Evolutionary conservation across 2,888 invertebrate species (phyloP).

Genomic region (Sylvicola cinctus): DNA sequence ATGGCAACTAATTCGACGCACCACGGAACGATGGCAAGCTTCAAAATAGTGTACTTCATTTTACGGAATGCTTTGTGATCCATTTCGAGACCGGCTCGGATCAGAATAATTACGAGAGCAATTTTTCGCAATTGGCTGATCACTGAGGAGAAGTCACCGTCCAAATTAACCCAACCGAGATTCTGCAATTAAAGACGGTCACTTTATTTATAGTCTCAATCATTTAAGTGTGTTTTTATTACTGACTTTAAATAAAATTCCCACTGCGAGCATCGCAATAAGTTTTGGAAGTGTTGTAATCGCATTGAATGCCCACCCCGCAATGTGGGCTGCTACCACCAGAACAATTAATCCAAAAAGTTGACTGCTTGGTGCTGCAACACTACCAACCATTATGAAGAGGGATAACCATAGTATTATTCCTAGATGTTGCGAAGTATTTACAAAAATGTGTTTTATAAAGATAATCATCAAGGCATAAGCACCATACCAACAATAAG

Average conservation of each 20-base stretch:
- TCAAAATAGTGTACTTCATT: slow-evolving; percentile 60
- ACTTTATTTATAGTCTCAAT: not conserved
- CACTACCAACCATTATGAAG: no score
- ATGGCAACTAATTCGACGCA: slow-evolving; percentile 51
- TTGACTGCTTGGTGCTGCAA: no score
- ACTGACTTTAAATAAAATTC: slow-evolving; percentile 40
- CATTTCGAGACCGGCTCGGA: slow-evolving; percentile 80
- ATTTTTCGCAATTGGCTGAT: slow-evolving; percentile 61
- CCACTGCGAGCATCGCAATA: slow-evolving; percentile 72
- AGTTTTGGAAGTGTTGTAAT: slow-evolving; percentile 49
- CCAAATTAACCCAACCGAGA: slow-evolving; percentile 47
- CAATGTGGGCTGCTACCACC: no score
- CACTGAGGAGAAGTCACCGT: slow-evolving; percentile 41
- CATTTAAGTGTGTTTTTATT: not conserved
- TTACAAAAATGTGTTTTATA: no score
- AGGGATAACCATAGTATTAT: no score
- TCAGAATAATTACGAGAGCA: slow-evolving; percentile 78
- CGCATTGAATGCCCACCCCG: no score
- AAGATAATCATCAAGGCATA: no score
- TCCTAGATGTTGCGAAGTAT: no score
- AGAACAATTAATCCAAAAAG: no score
- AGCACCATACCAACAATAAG: no score
- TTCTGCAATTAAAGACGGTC: slow-evolving; percentile 29
- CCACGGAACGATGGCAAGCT: slow-evolving; percentile 76
- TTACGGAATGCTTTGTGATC: slow-evolving; percentile 71